Conservation (phyloP, 2,113 vertebrate species). For the Reinhardtius hippoglossoides region DNA sequence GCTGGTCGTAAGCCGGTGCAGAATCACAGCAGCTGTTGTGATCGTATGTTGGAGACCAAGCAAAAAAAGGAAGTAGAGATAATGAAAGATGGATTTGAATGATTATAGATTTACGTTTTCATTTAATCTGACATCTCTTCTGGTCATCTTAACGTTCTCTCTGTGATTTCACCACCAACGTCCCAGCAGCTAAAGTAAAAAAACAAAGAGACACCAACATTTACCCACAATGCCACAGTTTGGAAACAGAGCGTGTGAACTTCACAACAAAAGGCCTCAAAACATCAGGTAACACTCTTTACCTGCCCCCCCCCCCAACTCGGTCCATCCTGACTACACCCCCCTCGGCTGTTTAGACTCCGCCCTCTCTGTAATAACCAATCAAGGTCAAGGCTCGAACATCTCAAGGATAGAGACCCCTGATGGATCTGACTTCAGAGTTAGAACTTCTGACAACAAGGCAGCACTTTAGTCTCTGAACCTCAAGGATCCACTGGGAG, state of each 20-base stretch:
- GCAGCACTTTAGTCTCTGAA: conserved; percentile 13
- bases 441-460: conserved; percentile 18
- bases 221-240: too few relatives aligned
- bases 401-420: conserved; percentile 24
- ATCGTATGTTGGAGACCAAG: neutral
- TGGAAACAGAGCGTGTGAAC: too few relatives aligned
- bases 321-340: neutral
- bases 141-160: neutral
- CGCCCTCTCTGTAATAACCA: conserved; percentile 58
- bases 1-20: too few relatives aligned
- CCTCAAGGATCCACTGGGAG: too few relatives aligned
- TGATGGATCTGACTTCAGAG: neutral
- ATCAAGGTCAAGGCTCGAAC: conserved; percentile 58
- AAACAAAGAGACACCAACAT: neutral
- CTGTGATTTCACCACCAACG: too few relatives aligned
- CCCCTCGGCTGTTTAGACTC: conserved; percentile 8
- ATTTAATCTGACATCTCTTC: neutral
- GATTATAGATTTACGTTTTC: too few relatives aligned
- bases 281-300: conserved; percentile 26
- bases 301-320: conserved; percentile 24
- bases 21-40: too few relatives aligned
- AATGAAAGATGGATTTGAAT: neutral
- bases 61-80: neutral
- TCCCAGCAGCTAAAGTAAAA: neutral
- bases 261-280: conserved; percentile 21